Percentiles rank a stretch among this genome's conserved stretches.
Conservation (phyloP, 2,113 vertebrate species). For the Gnathonemus echidnorhynchus region DNA sequence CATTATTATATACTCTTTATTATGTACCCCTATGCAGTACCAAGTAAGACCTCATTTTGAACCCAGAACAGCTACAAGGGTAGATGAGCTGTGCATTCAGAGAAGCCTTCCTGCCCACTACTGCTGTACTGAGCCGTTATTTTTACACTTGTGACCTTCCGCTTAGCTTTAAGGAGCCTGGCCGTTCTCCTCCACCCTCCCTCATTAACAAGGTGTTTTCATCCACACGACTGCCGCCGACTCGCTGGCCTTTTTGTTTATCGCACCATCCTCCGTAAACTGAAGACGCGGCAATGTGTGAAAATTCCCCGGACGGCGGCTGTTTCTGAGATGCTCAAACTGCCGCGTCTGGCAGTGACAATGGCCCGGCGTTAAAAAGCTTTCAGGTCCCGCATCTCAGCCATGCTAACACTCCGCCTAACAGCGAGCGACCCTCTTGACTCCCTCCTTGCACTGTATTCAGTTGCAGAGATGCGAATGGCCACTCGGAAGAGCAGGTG, state of each 20-base stretch:
- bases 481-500: neutral
- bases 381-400: neutral
- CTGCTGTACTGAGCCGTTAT: neutral
- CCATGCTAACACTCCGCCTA: neutral
- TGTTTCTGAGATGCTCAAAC: neutral
- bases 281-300: neutral
- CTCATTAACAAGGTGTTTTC: neutral
- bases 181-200: neutral
- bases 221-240: neutral
- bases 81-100: neutral
- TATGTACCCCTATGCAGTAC: neutral
- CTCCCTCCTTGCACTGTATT: neutral
- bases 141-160: neutral
- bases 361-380: neutral
- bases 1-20: neutral
- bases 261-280: neutral
- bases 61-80: neutral
- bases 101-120: neutral
- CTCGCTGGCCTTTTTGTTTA: neutral
- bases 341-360: neutral
- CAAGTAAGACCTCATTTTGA: neutral
- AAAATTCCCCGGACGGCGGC: neutral
- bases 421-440: neutral
- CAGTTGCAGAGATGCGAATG: neutral
- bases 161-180: neutral